These are phyloP conservation scores for Pandemis corylana DNA, from an alignment of 2,888 invertebrate species.

Conservation along the genomic window DNA sequence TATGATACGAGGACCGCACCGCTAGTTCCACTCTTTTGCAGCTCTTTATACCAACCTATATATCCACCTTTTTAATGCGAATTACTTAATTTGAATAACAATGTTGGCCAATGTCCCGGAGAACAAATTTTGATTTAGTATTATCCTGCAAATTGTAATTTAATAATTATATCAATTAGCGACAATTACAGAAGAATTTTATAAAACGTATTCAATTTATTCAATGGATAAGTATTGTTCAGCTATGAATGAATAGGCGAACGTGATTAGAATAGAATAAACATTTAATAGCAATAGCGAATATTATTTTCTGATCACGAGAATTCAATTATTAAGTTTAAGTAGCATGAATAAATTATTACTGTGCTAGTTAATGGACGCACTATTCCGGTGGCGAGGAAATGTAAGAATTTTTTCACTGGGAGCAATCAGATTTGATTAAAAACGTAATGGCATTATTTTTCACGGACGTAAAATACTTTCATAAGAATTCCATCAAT, in stretches of 20 bases:
- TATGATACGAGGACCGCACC: too few relatives aligned
- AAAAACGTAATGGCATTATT: too few relatives aligned
- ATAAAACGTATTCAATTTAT: slow-evolving; percentile 12
- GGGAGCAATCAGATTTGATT: too few relatives aligned
- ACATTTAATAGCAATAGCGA: slow-evolving; percentile 10
- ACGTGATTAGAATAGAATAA: slow-evolving; percentile 32
- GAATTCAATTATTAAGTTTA: slow-evolving; percentile 12
- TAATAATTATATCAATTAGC: background rate
- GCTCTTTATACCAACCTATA: too few relatives aligned
- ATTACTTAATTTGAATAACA: background rate
- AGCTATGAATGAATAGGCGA: slow-evolving; percentile 25
- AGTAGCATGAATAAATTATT: slow-evolving; percentile 12
- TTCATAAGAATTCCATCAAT: too few relatives aligned
- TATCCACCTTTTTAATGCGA: background rate
- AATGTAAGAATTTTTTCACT: background rate
- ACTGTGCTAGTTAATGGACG: background rate
- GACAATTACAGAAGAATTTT: background rate
- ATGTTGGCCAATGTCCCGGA: background rate
- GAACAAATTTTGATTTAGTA: too few relatives aligned
- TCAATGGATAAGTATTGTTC: slow-evolving; percentile 25
- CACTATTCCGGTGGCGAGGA: background rate
- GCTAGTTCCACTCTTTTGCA: too few relatives aligned
- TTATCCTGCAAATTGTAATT: too few relatives aligned
- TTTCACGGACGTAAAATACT: too few relatives aligned
- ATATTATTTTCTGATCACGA: slow-evolving; percentile 22